phyloP scores from a whole-genome alignment of 2,888 invertebrate genomes.

The Ornithoptera priamus region DNA sequence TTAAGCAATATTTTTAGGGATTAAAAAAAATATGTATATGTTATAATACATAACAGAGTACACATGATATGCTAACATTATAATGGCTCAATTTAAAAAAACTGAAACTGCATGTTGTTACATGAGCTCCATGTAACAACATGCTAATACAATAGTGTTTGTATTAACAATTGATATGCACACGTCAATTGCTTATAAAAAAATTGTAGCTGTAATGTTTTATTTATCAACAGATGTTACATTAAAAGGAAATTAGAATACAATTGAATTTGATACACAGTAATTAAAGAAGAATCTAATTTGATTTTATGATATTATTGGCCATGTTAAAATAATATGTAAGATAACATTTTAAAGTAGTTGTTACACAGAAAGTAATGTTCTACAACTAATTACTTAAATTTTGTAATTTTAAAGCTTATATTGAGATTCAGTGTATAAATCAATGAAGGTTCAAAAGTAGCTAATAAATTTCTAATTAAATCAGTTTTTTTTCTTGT shows the following conservation, averaged over 20 bases:
- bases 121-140: background rate
- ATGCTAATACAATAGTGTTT: background rate
- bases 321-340: background rate
- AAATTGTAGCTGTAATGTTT: background rate
- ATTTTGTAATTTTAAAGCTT: too few species aligned
- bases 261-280: background rate
- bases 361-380: too few species aligned
- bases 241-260: background rate
- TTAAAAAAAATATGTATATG: too few species aligned
- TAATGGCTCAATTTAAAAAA: background rate
- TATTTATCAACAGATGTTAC: background rate
- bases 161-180: background rate
- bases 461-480: too few species aligned
- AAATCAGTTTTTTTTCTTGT: too few species aligned
- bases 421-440: too few species aligned
- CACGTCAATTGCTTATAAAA: background rate
- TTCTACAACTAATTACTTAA: too few species aligned
- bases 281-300: background rate
- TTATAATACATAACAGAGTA: too few species aligned
- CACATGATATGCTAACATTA: too few species aligned
- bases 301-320: background rate
- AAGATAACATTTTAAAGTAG: too few species aligned
- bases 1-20: too few species aligned
- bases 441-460: too few species aligned
- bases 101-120: background rate